Base-by-base conservation (phyloP, 2,113 vertebrate genomes). In the Nanorana parkeri region DNA sequence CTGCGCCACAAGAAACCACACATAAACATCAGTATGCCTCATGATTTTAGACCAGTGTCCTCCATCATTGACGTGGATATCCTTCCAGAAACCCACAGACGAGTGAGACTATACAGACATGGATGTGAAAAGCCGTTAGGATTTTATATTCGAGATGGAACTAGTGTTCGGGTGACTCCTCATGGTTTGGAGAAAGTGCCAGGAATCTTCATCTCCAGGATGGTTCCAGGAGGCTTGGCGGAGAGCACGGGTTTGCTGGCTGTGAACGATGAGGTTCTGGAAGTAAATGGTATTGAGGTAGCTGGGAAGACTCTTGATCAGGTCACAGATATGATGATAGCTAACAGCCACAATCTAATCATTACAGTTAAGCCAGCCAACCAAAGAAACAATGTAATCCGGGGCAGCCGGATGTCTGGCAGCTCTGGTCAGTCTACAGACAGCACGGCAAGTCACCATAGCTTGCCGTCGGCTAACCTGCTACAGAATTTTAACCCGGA, bases 311-410 rank as follows among this genome's bases (percentile, higher is more conserved):
- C 97, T 3, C 90, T 99, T 1, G 98, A 99, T 86, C 98, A 99
- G 88, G 98, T 99, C 54, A 99, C 98, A 2, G 98, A 99, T 91
- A 99, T 99, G 98, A 99, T 99, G 98, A 99, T 99, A 20, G 98
- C 98, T 85, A 99, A 99, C 92, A 99, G 98, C 90, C 97, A 98
- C 90, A 99, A 99, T 83, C 94, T 99, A 83, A 98, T 99, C 2
- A 94, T 99, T 87, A 99, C 98, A 0, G 98, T 99, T 69, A 99
- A 99, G 90, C 98, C 97, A 0, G 97, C 96, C 65, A 99, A 99
- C 89, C 98, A 99, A 91, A 94, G 97, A 85, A 99, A 99, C 91
- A 99, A 98, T 75, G 94, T 98, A 72, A 94, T 98, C 68, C 94
- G 98, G 21, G 91, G 94, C 88, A 95, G 96, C 86, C 92, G 96